phyloP scores from a whole-genome alignment of 2,888 invertebrate species.

The Noctua comes region DNA sequence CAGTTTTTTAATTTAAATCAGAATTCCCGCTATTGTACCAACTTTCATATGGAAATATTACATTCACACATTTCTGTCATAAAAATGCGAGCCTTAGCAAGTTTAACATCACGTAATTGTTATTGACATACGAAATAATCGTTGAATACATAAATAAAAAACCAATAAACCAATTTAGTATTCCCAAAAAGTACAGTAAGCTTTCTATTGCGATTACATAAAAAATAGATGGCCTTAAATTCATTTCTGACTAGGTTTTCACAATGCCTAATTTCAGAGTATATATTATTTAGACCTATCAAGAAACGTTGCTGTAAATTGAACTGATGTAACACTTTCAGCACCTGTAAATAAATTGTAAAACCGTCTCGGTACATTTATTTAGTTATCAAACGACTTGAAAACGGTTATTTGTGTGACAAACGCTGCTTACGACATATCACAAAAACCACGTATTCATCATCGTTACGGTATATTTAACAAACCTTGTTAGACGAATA shows the following conservation, averaged over 20 bases:
- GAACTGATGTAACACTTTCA: slow-evolving; percentile 39
- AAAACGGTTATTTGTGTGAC: slow-evolving; percentile 35
- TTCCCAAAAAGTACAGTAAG: slow-evolving; percentile 38
- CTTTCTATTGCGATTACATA: slow-evolving; percentile 35
- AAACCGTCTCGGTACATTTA: slow-evolving; percentile 47
- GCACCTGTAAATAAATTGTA: slow-evolving; percentile 29
- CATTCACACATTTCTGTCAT: not conserved
- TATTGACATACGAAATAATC: not conserved
- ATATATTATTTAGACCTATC: not conserved
- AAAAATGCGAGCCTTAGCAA: not conserved
- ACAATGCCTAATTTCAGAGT: slow-evolving; percentile 23
- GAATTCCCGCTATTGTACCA: not conserved
- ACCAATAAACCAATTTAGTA: slow-evolving; percentile 34
- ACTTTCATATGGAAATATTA: not conserved
- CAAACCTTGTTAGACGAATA: slow-evolving; percentile 55
- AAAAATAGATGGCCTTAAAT: not conserved
- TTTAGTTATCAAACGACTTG: slow-evolving; percentile 36
- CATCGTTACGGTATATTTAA: slow-evolving; percentile 65
- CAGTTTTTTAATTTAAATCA: not conserved
- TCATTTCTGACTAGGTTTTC: not conserved
- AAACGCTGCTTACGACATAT: slow-evolving; percentile 46
- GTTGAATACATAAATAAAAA: not conserved
- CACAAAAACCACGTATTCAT: slow-evolving; percentile 60
- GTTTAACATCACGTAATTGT: not conserved
- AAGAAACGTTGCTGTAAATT: slow-evolving; percentile 8